A percentile compares a stretch with the other conserved stretches of the same genome.
These are phyloP conservation scores for Propithecus perrieri DNA, from an alignment of 2,797 vertebrate species.

Conservation along the genomic window DNA sequence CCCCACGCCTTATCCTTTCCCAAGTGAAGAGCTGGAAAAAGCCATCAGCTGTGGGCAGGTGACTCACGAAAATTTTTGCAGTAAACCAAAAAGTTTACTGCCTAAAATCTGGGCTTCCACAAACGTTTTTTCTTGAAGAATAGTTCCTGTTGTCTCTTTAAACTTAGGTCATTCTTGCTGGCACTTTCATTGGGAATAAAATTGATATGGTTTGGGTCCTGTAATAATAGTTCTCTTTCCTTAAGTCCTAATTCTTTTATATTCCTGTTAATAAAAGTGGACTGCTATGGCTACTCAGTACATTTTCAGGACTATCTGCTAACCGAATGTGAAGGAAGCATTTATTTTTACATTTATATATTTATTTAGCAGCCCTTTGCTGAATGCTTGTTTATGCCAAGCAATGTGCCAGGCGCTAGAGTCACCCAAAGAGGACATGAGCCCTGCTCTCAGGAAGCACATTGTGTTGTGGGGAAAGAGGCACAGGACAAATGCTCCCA, in stretches of 20 bases:
- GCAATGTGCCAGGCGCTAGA: neutral
- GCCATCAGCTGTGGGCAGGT: neutral
- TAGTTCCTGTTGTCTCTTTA: neutral
- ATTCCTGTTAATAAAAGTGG: neutral
- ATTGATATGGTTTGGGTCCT: neutral
- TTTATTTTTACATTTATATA: neutral
- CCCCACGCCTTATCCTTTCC: neutral
- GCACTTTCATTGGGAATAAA: neutral
- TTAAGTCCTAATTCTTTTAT: neutral
- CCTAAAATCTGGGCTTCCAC: neutral
- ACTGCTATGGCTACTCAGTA: neutral
- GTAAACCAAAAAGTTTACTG: neutral
- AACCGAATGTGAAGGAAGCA: neutral
- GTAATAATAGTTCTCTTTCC: neutral
- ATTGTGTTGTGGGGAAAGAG: neutral
- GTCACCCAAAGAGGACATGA: neutral
- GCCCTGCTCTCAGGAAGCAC: neutral
- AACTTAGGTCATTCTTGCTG: neutral
- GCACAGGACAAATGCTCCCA: neutral
- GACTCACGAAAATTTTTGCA: conserved; percentile 42
- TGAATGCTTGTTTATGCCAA: neutral
- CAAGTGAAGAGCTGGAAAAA: neutral
- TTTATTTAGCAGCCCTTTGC: neutral
- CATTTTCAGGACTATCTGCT: neutral
- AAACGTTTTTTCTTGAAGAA: neutral